These are phyloP conservation scores for Trachelus iudaicus DNA, from an alignment of 2,888 invertebrate species.

Conservation along the genomic window DNA sequence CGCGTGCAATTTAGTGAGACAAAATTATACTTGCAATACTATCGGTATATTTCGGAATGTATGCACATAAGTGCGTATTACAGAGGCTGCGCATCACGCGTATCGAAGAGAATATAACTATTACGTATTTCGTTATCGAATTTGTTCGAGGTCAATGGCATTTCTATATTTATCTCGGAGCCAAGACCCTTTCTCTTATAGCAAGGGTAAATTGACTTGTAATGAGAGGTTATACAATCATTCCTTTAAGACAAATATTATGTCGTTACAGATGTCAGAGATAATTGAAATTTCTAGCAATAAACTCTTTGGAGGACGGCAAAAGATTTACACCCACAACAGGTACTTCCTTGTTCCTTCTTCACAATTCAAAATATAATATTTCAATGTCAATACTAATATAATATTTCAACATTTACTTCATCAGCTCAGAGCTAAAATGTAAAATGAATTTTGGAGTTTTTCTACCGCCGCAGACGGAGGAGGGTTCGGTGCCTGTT, in stretches of 20 bases:
- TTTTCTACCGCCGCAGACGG: constrained; percentile 84
- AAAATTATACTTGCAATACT: no score
- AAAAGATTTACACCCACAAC: constrained; percentile 85
- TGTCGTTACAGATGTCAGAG: constrained; percentile 65
- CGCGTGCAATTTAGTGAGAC: no score
- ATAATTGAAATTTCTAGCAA: constrained; percentile 74
- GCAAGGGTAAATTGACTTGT: no score
- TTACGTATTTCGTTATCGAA: background rate
- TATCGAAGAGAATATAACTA: constrained; percentile 38
- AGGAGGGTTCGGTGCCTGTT: constrained; percentile 77
- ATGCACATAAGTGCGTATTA: no score
- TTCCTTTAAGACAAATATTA: no score
- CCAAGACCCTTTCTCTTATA: background rate
- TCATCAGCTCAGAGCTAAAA: constrained; percentile 74
- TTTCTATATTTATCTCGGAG: background rate
- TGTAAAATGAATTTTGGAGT: constrained; percentile 95
- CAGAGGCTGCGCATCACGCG: no score
- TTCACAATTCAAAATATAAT: background rate
- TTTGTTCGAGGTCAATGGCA: background rate
- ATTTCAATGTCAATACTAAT: background rate
- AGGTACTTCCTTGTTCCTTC: constrained; percentile 67
- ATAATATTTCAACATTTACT: background rate
- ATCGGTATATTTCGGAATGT: no score
- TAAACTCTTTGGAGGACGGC: constrained; percentile 85
- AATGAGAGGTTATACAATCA: no score